Evolutionary conservation across 2,797 vertebrate species (phyloP).

Genomic region (Siniperca obscura): DNA sequence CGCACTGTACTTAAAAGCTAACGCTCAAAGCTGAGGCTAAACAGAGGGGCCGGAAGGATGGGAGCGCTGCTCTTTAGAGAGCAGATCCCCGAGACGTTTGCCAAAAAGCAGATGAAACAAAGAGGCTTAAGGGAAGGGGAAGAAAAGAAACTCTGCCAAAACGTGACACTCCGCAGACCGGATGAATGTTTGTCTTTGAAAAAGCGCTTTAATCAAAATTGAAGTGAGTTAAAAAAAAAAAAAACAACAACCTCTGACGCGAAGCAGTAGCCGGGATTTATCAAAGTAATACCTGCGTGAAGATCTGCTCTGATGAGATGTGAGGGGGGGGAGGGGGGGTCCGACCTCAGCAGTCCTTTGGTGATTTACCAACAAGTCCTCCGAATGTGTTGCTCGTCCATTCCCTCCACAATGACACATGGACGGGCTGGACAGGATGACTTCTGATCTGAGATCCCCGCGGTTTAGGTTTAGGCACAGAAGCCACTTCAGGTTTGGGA

Average conservation of each 20-base stretch:
- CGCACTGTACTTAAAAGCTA: constrained; percentile 67
- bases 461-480: background rate
- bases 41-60: constrained; percentile 72
- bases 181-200: constrained; percentile 12
- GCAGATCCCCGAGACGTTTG: constrained; percentile 57
- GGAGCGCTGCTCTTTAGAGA: constrained; percentile 71
- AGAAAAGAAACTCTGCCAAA: constrained; percentile 40
- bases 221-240: constrained; percentile 17
- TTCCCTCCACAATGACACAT: background rate
- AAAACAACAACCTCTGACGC: background rate
- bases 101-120: constrained; percentile 62
- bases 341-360: background rate
- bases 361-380: background rate
- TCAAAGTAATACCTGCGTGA: background rate
- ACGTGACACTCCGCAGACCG: constrained; percentile 39
- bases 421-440: background rate
- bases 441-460: background rate
- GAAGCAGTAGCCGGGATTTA: background rate
- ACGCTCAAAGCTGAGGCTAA: constrained; percentile 61
- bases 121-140: constrained; percentile 36
- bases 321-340: too few relatives aligned
- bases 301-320: too few relatives aligned
- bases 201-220: constrained; percentile 27
- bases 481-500: too few relatives aligned
- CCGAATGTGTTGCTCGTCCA: background rate